These are phyloP conservation scores for Orussus abietinus DNA, from an alignment of 1,140 invertebrate species.

Conservation along the genomic window DNA sequence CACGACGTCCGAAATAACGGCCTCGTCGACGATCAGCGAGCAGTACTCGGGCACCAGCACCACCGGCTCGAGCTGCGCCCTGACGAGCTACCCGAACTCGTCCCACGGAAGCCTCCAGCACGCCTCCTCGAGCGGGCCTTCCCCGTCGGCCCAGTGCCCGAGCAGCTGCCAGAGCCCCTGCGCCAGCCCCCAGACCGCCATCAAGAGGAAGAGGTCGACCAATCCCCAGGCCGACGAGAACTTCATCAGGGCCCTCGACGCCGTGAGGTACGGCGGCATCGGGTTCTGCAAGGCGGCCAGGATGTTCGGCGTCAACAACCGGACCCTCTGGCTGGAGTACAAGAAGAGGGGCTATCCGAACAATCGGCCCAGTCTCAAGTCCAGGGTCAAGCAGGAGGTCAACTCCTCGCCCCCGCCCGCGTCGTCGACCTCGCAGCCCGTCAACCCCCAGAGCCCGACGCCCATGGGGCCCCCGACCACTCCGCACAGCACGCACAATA, in stretches of 20 bases:
- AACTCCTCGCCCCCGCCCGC: constrained; percentile 34
- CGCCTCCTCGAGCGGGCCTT: constrained; percentile 22
- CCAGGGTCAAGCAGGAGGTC: constrained; percentile 62
- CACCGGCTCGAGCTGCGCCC: constrained; percentile 37
- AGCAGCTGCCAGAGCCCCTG: constrained; percentile 45
- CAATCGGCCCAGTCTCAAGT: constrained; percentile 69
- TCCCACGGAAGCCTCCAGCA: constrained; percentile 23
- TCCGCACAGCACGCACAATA: constrained; percentile 46
- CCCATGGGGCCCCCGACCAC: constrained; percentile 55
- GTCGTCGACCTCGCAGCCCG: constrained; percentile 32
- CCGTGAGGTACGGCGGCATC: constrained; percentile 75
- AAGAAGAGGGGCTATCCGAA: constrained; percentile 77
- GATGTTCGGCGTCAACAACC: constrained; percentile 77
- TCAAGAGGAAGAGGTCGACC: constrained; percentile 60
- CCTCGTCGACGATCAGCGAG: constrained; percentile 41
- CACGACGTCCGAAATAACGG: constrained; percentile 49
- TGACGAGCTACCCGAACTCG: constrained; percentile 42
- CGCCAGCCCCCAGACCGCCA: constrained; percentile 45
- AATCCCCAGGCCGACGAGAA: constrained; percentile 76
- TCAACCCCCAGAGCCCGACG: constrained; percentile 51
- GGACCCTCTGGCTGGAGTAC: constrained; percentile 79
- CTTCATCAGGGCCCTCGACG: constrained; percentile 72
- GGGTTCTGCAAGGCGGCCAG: constrained; percentile 80
- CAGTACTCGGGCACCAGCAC: constrained; percentile 38
- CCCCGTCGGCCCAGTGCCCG: constrained; percentile 39